A percentile compares a stretch with the other conserved stretches of the same genome.
phyloP scores from a whole-genome alignment of 2,797 vertebrate species.

The Toxotes lorentzi region DNA sequence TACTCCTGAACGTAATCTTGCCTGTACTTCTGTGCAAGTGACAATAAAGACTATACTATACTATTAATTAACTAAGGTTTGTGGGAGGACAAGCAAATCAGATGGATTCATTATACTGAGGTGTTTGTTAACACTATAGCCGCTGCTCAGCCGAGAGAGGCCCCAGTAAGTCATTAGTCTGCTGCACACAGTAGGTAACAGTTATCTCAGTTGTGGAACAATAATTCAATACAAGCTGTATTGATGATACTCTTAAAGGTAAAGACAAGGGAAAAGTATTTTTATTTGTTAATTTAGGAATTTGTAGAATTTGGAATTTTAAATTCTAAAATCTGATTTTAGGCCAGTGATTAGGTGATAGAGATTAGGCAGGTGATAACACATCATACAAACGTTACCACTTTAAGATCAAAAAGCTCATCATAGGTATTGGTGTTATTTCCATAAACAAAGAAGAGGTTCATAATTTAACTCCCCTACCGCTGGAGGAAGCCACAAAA shows the following conservation, averaged over 20 bases:
- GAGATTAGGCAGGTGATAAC: too few relatives aligned
- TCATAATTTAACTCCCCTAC: background rate
- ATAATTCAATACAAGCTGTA: background rate
- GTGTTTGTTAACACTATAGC: constrained; percentile 12
- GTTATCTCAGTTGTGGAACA: background rate
- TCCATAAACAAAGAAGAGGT: background rate
- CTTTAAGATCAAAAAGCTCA: background rate
- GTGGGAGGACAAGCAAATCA: constrained; percentile 29
- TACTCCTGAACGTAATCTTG: too few relatives aligned
- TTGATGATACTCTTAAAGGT: background rate
- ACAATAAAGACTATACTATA: too few relatives aligned
- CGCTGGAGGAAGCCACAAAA: too few relatives aligned
- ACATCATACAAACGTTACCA: too few relatives aligned
- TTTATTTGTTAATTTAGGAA: background rate
- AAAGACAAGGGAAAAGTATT: background rate
- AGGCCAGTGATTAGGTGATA: too few relatives aligned
- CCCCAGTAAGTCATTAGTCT: constrained; percentile 24
- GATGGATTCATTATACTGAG: constrained; percentile 22
- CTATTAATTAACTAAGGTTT: constrained; percentile 49
- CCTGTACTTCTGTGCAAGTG: too few relatives aligned
- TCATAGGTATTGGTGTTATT: background rate
- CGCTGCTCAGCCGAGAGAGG: background rate
- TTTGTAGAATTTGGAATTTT: too few relatives aligned
- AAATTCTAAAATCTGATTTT: too few relatives aligned
- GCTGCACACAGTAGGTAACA: background rate